phyloP scores from a whole-genome alignment of 1,140 invertebrate species.

The Steinernema khuongi region DNA sequence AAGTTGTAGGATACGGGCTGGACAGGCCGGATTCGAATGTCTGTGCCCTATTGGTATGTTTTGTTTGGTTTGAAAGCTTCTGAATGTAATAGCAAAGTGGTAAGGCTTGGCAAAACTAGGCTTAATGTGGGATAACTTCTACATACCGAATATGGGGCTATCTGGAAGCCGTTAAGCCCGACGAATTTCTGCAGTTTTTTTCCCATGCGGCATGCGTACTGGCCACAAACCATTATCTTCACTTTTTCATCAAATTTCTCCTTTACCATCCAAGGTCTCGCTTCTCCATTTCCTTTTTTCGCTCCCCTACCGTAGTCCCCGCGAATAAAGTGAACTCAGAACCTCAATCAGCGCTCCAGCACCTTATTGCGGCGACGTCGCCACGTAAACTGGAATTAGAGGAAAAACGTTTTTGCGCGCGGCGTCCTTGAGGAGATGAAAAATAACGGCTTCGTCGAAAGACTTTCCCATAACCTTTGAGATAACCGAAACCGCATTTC shows the following conservation, averaged over 20 bases:
- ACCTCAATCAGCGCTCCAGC: background rate
- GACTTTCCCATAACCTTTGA: slow-evolving; percentile 16
- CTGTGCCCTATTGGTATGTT: background rate
- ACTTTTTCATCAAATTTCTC: no score
- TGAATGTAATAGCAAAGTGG: background rate
- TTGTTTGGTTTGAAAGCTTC: background rate
- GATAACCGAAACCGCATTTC: slow-evolving; percentile 16
- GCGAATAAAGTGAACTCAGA: background rate
- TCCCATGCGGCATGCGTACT: no score
- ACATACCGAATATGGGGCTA: no score
- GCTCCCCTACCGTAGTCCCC: background rate
- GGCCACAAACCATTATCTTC: no score
- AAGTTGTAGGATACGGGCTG: background rate
- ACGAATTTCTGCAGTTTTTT: no score
- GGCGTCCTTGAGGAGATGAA: slow-evolving; percentile 8
- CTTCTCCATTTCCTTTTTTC: background rate
- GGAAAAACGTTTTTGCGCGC: background rate
- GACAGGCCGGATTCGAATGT: background rate
- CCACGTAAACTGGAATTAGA: background rate
- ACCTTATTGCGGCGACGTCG: no score
- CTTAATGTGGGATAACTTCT: no score
- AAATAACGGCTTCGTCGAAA: slow-evolving; percentile 12
- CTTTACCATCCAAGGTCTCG: background rate
- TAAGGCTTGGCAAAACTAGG: background rate
- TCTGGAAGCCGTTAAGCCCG: no score